Base-by-base conservation (phyloP, 1,140 invertebrate genomes). In the Hyles euphorbiae region DNA sequence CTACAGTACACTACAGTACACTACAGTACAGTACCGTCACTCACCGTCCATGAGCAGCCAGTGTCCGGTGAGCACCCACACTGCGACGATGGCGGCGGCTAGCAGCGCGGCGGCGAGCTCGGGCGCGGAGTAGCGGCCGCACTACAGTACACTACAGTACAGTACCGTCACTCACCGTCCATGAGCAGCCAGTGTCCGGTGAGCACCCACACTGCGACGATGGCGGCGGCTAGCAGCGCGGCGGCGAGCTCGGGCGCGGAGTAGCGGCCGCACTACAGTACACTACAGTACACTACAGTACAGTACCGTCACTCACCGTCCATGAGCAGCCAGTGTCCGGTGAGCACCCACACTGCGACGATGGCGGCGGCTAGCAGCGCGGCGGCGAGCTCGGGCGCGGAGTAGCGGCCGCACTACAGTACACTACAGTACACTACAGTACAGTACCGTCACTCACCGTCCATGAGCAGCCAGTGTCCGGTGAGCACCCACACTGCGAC, bases 161-260 rank as follows among this genome's bases (percentile, higher is more conserved):
- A 2, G 5, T 0, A 5, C 4, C 9, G 10, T 46, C 3, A 7
- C 82, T 85, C 77, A 95, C 95, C 97, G 90, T 99, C 98, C 98
- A 99, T 99, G 36, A 99, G 92, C 61, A 99, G 91, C 98, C 98
- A 99, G 89, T 99, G 98, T 2, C 98, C 97, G 54, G 98, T 99
- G 46, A 99, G 90, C 62, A 98, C 96, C 97, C 98, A 99, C 57
- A 99, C 94, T 88, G 96, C 98, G 46, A 99, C 98, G 81, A 99
- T 97, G 77, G 94, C 94, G 58, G 98, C 94, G 59, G 97, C 97
- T 44, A 98, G 89, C 57, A 95, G 95, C 83, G 98, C 98, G 36
- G 97, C 97, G 62, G 98, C 92, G 44, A 99, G 91, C 90, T 99
- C 98, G 52, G 97, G 97, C 65, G 95, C 94, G 36, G 97, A 98